Base-by-base conservation (phyloP, 2,888 invertebrate species). In the Protodeltote pygarga region DNA sequence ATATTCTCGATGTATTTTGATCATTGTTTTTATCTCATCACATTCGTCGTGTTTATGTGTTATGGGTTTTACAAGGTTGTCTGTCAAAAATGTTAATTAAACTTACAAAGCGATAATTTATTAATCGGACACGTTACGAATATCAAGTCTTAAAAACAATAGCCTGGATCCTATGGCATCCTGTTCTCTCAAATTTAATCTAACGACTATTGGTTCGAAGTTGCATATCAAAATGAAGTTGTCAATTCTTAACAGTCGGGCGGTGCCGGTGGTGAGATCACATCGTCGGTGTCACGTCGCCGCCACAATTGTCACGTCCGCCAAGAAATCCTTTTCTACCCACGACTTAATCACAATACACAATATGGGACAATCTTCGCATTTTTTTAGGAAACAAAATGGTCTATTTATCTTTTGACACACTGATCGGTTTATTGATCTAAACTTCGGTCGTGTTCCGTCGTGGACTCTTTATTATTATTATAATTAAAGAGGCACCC, bases 221-320 rank as follows among this genome's bases (percentile, higher is more conserved):
- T 50, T 53, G 45, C 27, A 63, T 68, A 61, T 37, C 32, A 34
- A 50, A 65, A 70, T 49, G 50, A 59, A 64, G 71, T 73, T 71
- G 71, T 69, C 69, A 63, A 75, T 78, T 75, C 69, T 49, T 68
- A 47, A 38, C 49, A 54, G n/a, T n/a, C n/a, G n/a, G n/a, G n/a
- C n/a, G n/a, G n/a, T n/a, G 60, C 24, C 46, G 45, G 61, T 63
- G 68, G 74, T 82, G 84, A 85, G 79, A 75, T 86, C 82, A 81
- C 71, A 70, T 54, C 66, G 65, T 71, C 75, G 77, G 75, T 58
- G 72, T 75, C 79, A 76, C 78, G 81, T 81, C 78, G 68, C 75
- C 64, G 55, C 53, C 65, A 73, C 85, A 87, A 88, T 87, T 85
- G 87, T 83, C 85, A 87, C 88, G 86, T 86, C 86, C 83, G 73